These are phyloP conservation scores for Protomyctophum bolini DNA, from an alignment of 2,113 vertebrate species.

Conservation along the genomic window DNA sequence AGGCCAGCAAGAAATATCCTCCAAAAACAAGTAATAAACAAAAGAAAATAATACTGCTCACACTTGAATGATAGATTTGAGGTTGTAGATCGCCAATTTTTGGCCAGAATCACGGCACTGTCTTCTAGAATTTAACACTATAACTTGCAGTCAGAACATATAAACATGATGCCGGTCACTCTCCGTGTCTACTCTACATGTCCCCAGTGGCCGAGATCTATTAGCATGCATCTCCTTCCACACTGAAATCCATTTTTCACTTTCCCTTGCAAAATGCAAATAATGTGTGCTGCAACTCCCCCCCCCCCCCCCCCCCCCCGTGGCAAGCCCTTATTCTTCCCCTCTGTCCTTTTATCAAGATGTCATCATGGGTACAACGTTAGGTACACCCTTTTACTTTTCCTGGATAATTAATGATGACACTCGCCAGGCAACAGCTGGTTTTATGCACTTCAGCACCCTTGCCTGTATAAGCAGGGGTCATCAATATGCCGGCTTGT, in stretches of 20 bases:
- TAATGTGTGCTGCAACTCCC: constrained; percentile 18
- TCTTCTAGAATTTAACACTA: background rate
- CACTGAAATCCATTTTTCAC: constrained; percentile 9
- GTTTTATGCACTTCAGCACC: background rate
- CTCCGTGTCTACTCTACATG: constrained; percentile 1
- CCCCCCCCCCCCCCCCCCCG: constrained; percentile 16
- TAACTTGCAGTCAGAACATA: background rate
- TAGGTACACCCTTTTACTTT: constrained; percentile 15
- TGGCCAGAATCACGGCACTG: background rate
- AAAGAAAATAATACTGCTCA: no score
- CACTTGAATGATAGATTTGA: no score
- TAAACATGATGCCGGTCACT: constrained; percentile 1
- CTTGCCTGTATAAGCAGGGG: constrained; percentile 9
- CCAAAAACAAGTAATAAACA: no score
- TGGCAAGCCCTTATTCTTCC: constrained; percentile 16
- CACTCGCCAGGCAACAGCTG: constrained; percentile 40
- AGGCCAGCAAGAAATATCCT: no score
- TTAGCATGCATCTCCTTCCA: background rate
- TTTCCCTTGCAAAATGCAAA: constrained; percentile 24
- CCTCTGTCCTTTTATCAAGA: constrained; percentile 34
- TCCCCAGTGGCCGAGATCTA: background rate
- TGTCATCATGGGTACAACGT: constrained; percentile 13
- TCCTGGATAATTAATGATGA: constrained; percentile 31
- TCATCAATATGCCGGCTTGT: no score
- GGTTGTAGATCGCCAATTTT: no score